Evolutionary conservation across 2,797 vertebrate species (phyloP).

Genomic region (Trachops cirrhosus): DNA sequence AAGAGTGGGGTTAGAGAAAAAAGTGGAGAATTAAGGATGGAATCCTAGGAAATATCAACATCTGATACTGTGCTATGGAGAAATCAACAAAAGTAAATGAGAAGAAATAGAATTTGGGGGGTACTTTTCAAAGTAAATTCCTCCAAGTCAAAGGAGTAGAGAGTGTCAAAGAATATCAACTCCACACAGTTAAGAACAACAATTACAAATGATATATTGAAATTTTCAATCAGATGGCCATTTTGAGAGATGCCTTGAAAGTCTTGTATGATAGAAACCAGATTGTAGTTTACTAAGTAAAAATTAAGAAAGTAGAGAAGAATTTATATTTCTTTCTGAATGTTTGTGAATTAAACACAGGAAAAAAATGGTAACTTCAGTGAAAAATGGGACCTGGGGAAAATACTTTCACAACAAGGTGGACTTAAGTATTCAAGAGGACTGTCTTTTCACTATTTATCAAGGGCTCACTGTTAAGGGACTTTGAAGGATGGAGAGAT

Average conservation of each 20-base stretch:
- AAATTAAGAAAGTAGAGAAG: background rate
- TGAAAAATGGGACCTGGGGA: background rate
- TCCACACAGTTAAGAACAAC: background rate
- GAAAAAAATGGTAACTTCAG: background rate
- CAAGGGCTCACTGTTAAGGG: background rate
- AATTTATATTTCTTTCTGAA: background rate
- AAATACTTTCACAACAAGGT: background rate
- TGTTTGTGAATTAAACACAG: background rate
- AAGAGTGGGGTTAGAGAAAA: background rate
- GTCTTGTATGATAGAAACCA: background rate
- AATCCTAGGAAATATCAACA: background rate
- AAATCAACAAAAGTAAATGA: background rate
- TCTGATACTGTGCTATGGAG: background rate
- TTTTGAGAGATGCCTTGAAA: background rate
- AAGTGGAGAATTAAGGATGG: background rate
- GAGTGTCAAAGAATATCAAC: background rate
- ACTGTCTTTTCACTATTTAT: background rate
- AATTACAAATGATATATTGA: background rate
- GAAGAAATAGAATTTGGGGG: background rate
- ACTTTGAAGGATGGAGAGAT: background rate
- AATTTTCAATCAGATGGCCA: background rate
- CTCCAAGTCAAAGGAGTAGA: background rate
- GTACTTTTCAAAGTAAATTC: background rate
- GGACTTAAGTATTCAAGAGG: background rate
- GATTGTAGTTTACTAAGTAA: background rate